phyloP scores from a whole-genome alignment of 2,888 invertebrate genomes.

The Ctena decussata region DNA sequence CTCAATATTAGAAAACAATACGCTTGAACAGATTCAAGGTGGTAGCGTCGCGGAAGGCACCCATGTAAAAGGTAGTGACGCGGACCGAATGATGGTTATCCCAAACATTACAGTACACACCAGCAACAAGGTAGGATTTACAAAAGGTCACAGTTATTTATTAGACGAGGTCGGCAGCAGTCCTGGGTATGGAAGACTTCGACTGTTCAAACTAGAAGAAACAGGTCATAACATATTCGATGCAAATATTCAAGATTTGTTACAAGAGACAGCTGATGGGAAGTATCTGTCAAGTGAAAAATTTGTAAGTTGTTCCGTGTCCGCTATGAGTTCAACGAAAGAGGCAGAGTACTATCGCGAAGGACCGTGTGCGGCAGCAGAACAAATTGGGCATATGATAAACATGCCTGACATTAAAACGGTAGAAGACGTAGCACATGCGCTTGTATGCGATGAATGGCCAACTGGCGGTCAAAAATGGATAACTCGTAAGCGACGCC shows the following conservation, averaged over 20 bases:
- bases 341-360: neutral
- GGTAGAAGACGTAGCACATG: conserved; percentile 9
- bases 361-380: conserved; percentile 3
- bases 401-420: neutral
- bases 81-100: neutral
- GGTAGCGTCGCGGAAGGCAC: neutral
- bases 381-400: neutral
- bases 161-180: neutral
- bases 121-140: neutral
- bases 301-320: neutral
- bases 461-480: conserved; percentile 23
- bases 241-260: too few relatives aligned
- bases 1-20: too few relatives aligned
- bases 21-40: neutral
- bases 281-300: conserved; percentile 8
- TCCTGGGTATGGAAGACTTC: neutral
- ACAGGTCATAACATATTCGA: too few relatives aligned
- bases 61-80: neutral
- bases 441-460: conserved; percentile 20
- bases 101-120: neutral
- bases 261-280: neutral
- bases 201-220: neutral
- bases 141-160: neutral
- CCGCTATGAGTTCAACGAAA: neutral
- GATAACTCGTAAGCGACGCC: conserved; percentile 9